These are phyloP conservation scores for Dicentrarchus labrax DNA, from an alignment of 2,113 vertebrate species.

Conservation along the genomic window DNA sequence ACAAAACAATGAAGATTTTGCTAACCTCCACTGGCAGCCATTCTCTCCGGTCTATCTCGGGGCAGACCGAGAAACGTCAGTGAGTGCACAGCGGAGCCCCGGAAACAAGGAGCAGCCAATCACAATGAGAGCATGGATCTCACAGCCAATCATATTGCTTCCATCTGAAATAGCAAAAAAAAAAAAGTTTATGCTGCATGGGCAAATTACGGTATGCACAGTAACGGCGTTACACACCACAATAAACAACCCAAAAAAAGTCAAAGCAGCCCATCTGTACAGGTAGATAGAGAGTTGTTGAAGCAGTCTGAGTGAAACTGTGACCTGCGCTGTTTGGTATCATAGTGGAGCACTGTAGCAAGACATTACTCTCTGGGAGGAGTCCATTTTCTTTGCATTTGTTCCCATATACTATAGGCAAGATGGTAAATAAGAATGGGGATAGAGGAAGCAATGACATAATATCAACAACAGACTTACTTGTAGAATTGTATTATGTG, in stretches of 20 bases:
- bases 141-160: conserved; percentile 69
- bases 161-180: conserved; percentile 49
- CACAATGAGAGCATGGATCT: conserved; percentile 5
- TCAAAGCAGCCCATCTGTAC: not conserved
- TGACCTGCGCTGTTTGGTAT: not conserved
- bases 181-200: conserved; percentile 43
- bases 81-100: conserved; percentile 74
- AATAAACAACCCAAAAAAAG: not conserved
- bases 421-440: not conserved
- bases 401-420: not conserved
- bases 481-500: no score
- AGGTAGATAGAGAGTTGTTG: not conserved
- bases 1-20: conserved; percentile 79
- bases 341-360: not conserved
- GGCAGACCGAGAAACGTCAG: conserved; percentile 83
- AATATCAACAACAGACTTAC: no score
- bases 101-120: conserved; percentile 85
- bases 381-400: conserved; percentile 2
- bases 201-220: conserved; percentile 19
- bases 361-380: not conserved
- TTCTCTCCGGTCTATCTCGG: conserved; percentile 89
- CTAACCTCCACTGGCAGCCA: conserved; percentile 99
- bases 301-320: not conserved
- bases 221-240: not conserved
- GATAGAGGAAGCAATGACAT: not conserved